phyloP scores from a whole-genome alignment of 2,888 invertebrate genomes.

The Leptinotarsa haldemani region DNA sequence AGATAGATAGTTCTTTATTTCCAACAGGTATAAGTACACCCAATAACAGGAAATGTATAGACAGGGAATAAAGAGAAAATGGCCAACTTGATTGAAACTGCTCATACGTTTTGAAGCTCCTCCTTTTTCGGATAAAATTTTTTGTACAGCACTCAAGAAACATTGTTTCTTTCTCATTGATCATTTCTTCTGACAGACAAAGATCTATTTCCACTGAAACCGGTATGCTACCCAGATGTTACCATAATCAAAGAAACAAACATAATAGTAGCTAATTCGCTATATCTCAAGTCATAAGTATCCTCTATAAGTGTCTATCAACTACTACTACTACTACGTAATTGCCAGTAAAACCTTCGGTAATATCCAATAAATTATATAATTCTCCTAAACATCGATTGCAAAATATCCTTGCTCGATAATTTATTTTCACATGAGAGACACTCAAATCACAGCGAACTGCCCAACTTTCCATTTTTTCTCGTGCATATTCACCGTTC shows the following conservation, averaged over 20 bases:
- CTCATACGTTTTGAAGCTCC: no score
- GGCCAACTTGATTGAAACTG: no score
- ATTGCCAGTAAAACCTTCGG: slow-evolving; percentile 5
- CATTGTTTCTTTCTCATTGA: no score
- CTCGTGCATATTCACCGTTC: slow-evolving; percentile 11
- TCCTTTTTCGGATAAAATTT: no score
- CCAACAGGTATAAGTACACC: no score
- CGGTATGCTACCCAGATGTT: not conserved
- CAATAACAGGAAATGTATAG: no score
- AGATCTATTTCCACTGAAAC: not conserved
- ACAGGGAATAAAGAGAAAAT: no score
- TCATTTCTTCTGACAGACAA: no score
- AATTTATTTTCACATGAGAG: slow-evolving; percentile 7
- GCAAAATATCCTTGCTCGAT: slow-evolving; percentile 2
- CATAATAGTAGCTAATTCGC: not conserved
- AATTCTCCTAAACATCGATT: slow-evolving; percentile 10
- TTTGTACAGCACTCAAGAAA: no score
- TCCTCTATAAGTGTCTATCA: not conserved
- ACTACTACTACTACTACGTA: not conserved
- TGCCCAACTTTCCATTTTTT: slow-evolving; percentile 18
- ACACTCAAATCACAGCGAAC: not conserved
- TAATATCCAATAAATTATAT: slow-evolving; percentile 10
- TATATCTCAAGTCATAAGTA: not conserved
- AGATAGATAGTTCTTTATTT: no score
- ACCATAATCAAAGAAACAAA: not conserved